phyloP scores from a whole-genome alignment of 1,140 invertebrate species.

The Tribolium madens region DNA sequence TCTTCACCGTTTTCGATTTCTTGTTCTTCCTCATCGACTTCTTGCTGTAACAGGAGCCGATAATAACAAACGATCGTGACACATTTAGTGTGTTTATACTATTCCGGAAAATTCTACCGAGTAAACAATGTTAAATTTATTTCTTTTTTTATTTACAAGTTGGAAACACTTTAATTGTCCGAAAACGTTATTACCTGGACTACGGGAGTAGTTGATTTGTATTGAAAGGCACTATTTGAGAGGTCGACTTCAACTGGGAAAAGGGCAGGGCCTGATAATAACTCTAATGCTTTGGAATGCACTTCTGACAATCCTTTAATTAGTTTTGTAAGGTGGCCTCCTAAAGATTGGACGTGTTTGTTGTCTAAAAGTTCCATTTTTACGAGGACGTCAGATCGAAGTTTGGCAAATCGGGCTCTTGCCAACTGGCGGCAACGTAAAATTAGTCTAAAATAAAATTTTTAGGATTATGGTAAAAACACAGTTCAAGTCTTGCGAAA shows the following conservation, averaged over 20 bases:
- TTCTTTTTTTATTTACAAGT: not conserved
- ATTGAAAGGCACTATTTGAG: conserved; percentile 90
- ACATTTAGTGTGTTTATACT: not conserved
- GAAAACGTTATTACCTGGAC: conserved; percentile 51
- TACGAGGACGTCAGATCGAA: conserved; percentile 94
- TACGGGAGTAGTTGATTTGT: conserved; percentile 76
- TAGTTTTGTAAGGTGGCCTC: conserved; percentile 84
- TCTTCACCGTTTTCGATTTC: conserved; percentile 62
- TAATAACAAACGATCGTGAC: not conserved
- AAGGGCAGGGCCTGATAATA: conserved; percentile 81
- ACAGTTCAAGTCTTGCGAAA: no score
- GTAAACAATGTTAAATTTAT: not conserved
- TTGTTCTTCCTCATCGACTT: conserved; percentile 59
- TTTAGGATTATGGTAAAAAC: no score
- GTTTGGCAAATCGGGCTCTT: conserved; percentile 87
- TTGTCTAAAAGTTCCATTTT: conserved; percentile 98
- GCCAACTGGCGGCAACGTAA: conserved; percentile 96
- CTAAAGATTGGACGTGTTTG: conserved; percentile 96
- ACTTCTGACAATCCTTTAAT: conserved; percentile 85
- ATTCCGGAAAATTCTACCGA: conserved; percentile 3
- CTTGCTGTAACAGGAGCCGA: conserved; percentile 41
- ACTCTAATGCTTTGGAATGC: conserved; percentile 73
- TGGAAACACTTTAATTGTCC: no score
- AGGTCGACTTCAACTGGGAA: conserved; percentile 98
- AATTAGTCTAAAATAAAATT: conserved; percentile 75